Percentiles rank a stretch among this genome's conserved stretches.
Conservation (phyloP, 2,888 invertebrate genomes). For the Torymus tubicola region DNA sequence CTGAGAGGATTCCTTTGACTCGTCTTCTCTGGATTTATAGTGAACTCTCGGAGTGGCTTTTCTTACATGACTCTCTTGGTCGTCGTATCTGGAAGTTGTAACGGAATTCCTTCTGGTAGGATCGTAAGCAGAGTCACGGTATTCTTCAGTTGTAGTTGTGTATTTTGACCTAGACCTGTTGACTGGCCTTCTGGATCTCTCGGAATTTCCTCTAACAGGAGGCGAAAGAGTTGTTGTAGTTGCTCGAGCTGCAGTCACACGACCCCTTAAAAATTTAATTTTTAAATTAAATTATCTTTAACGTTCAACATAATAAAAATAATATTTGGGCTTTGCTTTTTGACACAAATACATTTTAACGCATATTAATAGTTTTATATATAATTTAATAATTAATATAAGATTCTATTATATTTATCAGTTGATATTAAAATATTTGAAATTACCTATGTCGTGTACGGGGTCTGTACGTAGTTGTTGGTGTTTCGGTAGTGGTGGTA, state of each 20-base stretch:
- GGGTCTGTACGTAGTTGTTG: slow-evolving; percentile 67
- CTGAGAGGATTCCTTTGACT: slow-evolving; percentile 44
- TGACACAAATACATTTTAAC: too few relatives aligned
- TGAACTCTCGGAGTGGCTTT: slow-evolving; percentile 57
- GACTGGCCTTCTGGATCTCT: slow-evolving; percentile 69
- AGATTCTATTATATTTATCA: too few relatives aligned
- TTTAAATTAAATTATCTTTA: too few relatives aligned
- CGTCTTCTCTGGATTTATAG: slow-evolving; percentile 55
- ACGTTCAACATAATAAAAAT: too few relatives aligned
- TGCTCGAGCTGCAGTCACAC: slow-evolving; percentile 65
- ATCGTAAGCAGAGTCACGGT: slow-evolving; percentile 69
- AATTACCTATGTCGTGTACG: slow-evolving; percentile 68
- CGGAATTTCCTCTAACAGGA: slow-evolving; percentile 60
- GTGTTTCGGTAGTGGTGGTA: slow-evolving; percentile 62
- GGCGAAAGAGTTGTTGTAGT: slow-evolving; percentile 66
- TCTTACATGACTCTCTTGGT: slow-evolving; percentile 44
- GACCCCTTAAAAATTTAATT: slow-evolving; percentile 61
- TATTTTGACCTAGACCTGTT: slow-evolving; percentile 69
- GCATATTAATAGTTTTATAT: too few relatives aligned
- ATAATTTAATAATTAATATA: too few relatives aligned
- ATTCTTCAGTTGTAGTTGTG: slow-evolving; percentile 72
- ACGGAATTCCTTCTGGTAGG: slow-evolving; percentile 68
- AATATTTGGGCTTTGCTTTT: too few relatives aligned
- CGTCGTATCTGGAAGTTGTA: slow-evolving; percentile 65
- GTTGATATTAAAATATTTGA: neutral